A percentile compares a stretch with the other conserved stretches of the same genome.
These are phyloP conservation scores for Novumbra hubbsi DNA, from an alignment of 2,797 vertebrate genomes.

Conservation along the genomic window DNA sequence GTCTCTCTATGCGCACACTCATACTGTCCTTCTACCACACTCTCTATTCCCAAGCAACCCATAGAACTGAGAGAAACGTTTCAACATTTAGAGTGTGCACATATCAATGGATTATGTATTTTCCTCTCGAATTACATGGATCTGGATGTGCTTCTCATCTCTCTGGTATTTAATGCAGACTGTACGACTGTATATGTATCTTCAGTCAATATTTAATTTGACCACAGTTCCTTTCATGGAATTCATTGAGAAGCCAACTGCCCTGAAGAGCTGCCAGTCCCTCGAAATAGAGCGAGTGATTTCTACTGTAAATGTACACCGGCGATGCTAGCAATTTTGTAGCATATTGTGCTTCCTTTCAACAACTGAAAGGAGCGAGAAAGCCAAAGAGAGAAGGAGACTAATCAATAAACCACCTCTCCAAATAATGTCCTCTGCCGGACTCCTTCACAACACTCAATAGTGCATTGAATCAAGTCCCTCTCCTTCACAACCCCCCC, in stretches of 20 bases:
- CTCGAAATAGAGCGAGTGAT: background rate
- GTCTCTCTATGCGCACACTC: no score
- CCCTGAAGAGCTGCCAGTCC: constrained; percentile 12
- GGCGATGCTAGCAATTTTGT: no score
- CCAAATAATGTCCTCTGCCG: background rate
- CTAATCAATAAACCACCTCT: no score
- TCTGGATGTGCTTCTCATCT: constrained; percentile 26
- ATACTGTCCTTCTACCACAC: background rate
- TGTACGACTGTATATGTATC: constrained; percentile 29
- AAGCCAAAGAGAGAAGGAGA: background rate
- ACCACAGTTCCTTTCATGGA: constrained; percentile 31
- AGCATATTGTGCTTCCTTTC: background rate
- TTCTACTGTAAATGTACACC: no score
- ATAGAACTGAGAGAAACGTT: constrained; percentile 35
- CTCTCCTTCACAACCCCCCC: background rate
- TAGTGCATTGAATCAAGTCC: background rate
- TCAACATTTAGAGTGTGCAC: constrained; percentile 58
- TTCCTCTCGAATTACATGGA: constrained; percentile 58
- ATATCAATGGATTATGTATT: constrained; percentile 61
- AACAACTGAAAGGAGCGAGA: background rate
- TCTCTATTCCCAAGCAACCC: constrained; percentile 31
- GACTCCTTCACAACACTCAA: background rate
- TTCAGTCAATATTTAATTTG: constrained; percentile 60
- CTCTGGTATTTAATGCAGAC: constrained; percentile 47
- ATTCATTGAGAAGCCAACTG: constrained; percentile 35